Percentiles rank a stretch among this genome's conserved stretches.
These are phyloP conservation scores for Xanthia togata DNA, from an alignment of 2,888 invertebrate species.

Conservation along the genomic window DNA sequence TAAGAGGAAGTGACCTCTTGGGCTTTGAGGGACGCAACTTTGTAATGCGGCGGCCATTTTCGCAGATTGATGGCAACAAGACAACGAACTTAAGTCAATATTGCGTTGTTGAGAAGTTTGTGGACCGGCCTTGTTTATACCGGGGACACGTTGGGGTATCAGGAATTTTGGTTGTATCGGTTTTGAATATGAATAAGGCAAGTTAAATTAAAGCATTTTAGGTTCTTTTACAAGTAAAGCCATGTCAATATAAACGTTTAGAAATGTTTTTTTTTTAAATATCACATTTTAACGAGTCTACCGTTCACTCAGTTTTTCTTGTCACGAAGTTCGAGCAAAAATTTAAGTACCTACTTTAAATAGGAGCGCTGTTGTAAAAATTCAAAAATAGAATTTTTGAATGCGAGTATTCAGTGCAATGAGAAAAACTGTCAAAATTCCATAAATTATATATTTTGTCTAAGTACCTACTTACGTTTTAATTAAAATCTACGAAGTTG, in stretches of 20 bases:
- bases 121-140: slow-evolving; percentile 63
- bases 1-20: slow-evolving; percentile 89
- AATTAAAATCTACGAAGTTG: not conserved
- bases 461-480: not conserved
- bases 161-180: slow-evolving; percentile 1
- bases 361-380: not conserved
- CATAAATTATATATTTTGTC: not conserved
- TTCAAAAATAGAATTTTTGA: not conserved
- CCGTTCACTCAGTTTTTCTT: too few relatives aligned
- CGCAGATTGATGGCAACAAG: slow-evolving; percentile 88
- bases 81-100: slow-evolving; percentile 85
- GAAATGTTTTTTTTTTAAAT: too few relatives aligned
- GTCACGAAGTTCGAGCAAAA: too few relatives aligned
- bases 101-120: slow-evolving; percentile 80
- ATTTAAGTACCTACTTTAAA: not conserved
- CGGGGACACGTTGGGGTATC: not conserved
- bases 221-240: too few relatives aligned
- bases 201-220: not conserved
- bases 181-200: slow-evolving; percentile 11
- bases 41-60: slow-evolving; percentile 85
- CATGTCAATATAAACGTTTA: too few relatives aligned
- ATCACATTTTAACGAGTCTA: too few relatives aligned
- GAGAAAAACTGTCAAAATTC: too few relatives aligned
- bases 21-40: slow-evolving; percentile 83
- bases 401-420: too few relatives aligned